Percentiles rank a stretch among this genome's conserved stretches.
These are phyloP conservation scores for Oligia latruncula DNA, from an alignment of 2,888 invertebrate species.

Conservation along the genomic window DNA sequence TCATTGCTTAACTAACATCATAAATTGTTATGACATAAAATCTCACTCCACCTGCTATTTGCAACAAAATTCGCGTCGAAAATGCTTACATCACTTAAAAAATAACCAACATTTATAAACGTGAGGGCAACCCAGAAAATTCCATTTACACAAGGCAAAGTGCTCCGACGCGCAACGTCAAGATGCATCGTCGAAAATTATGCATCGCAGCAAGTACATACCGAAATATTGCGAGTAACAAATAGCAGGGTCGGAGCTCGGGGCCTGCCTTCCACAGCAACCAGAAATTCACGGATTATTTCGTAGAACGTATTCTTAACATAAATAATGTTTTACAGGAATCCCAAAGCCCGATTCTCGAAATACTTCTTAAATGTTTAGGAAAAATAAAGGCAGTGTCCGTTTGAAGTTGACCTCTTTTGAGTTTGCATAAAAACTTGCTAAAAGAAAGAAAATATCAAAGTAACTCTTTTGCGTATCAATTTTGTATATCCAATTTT, in stretches of 20 bases:
- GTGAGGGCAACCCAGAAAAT: conserved; percentile 53
- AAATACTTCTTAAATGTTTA: conserved; percentile 46
- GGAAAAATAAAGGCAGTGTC: conserved; percentile 63
- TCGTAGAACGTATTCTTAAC: conserved; percentile 50
- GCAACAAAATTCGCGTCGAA: conserved; percentile 24
- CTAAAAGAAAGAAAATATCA: conserved; percentile 11
- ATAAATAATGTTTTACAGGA: conserved; percentile 54
- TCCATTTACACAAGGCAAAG: conserved; percentile 54
- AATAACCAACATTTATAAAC: conserved; percentile 53
- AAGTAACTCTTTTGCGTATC: conserved; percentile 48
- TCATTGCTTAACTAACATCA: background rate
- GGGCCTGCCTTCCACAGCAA: conserved; percentile 31
- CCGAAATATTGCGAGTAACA: conserved; percentile 61
- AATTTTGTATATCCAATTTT: background rate
- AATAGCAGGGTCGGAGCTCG: conserved; percentile 46
- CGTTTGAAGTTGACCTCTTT: conserved; percentile 64
- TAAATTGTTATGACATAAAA: background rate
- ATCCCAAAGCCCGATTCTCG: conserved; percentile 20
- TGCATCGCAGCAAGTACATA: conserved; percentile 60
- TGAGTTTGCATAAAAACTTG: background rate
- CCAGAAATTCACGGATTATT: conserved; percentile 59
- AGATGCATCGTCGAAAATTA: conserved; percentile 65
- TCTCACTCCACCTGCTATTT: background rate
- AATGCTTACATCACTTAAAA: conserved; percentile 46
- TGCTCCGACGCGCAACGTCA: conserved; percentile 58